Base-by-base conservation (phyloP, 2,888 invertebrate species). In the Drosophila picticornis region DNA sequence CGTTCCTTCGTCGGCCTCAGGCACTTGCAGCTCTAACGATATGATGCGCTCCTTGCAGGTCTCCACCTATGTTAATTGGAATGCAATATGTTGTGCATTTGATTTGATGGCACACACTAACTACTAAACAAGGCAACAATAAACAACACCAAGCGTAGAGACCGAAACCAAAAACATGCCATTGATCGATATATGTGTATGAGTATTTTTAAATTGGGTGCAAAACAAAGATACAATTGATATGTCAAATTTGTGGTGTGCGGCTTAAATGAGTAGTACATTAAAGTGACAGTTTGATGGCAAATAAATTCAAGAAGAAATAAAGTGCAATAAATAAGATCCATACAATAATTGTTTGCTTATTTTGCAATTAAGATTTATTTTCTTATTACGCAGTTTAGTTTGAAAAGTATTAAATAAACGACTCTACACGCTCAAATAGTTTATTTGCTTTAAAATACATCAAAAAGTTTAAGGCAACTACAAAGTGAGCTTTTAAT, bases 11-110 rank as follows among this genome's bases (percentile, higher is more conserved):
- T 85, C 90, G 50, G 78, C 79, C 62, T 92, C 93, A 27, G 82
- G 95, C 94, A 94, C 95, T 94, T 92, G 95, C 95, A 98, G 94
- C 94, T 98, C 97, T 93, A 98, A 94, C 68, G 97, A 97, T 94
- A 98, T 97, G 88, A 98, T 97, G 94, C 97, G 97, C 94, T 97
- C 97, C 94, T 97, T 96, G 77, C 97, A 96, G 75, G 97, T 97
- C 95, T 98, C 97, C 93, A 97, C 97, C 97, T 93, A 92, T 83
- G 84, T 90, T 83, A 77, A 91, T 86, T 85, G 79, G 89, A 88
- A 91, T 85, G 76, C 82, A 74, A 88, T 76, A 83, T 62, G 74
- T 86, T 85, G 88, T 90, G 84, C 84, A 88, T 72, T 84, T 69
- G 72, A 57, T 83, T 86, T 80, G 62, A 48, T 68, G 57, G 60